Evolutionary conservation across 1,140 invertebrate genomes (phyloP), one percentile per base, ranked within the genome.

Genomic region (Dinoponera quadriceps): DNA sequence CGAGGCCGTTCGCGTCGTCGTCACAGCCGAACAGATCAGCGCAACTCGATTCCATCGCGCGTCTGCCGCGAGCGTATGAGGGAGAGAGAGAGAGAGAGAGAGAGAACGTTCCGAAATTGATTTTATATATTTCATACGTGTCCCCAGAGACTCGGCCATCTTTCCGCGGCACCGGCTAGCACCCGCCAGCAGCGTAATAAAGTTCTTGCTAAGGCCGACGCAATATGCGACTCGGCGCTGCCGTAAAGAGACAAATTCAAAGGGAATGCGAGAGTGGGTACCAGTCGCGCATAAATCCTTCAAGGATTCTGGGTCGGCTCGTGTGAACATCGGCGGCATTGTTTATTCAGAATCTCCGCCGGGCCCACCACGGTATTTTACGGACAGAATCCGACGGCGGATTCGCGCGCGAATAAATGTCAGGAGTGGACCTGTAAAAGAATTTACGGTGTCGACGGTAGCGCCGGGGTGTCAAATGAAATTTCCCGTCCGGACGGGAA

Each of bases 241-340:
- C 81, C 83, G 88, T 89, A 90, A 91, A 93, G 90, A 90, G 91
- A 89, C 87, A 91, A 92, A 93, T 93, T 93, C 92, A 92, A 94
- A 93, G 91, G 86, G 90, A 94, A 93, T 92, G 84, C 88, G 82
- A 71, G 86, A 91, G 80, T 48, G 83, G 68, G 80, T 85, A 83
- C 74, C 75, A 66, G 86, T 83, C 75, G 16, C 85, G 51, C 88
- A 91, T 90, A 89, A 92, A 93, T 92, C 84, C 90, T 91, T 88
- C 88, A 90, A 90, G 89, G 88, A 84, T 89, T 68, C 80, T 7
- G n/a, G 78, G 63, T 57, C 51, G 65, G 83, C 74, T 89, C 83
- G 63, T 83, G 62, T 78, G 74, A 82, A 68, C 83, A 59, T 86
- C 82, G 77, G 63, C 86, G 68, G 84, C 86, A 92, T 92, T 88